Evolutionary conservation across 2,797 vertebrate genomes (phyloP), one percentile per base, ranked within the genome.

Genomic region (Numenius phaeopus): DNA sequence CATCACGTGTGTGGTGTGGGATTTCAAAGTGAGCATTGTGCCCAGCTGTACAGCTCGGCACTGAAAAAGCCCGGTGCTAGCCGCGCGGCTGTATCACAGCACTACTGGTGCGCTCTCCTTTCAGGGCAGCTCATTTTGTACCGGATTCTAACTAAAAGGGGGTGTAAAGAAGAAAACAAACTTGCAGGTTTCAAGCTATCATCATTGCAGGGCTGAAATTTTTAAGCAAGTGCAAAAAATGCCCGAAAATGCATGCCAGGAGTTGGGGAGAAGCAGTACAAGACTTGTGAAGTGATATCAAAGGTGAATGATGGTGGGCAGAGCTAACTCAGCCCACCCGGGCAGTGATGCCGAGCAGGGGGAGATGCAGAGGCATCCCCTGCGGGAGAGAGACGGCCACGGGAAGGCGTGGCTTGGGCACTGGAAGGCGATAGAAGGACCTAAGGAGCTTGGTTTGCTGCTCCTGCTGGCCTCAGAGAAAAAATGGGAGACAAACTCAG

Each of bases 21-120:
- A 27, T 94, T 96, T 95, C 93, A 87, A 92, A 95, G 90, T 39
- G 52, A 94, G 70, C 72, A 23, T 34, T 72, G 89, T 94, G 91
- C 82, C 95, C 85, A 87, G 93, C 93, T 94, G 87, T 46, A 78
- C 84, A n/a, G 79, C 82, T 81, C 40, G 4, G 95, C 49, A 4
- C 69, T 39, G 80, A 54, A 59, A 64, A 32, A 75, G 64, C 88
- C 78, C 37, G 54, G 59, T 57, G 77, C 37, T 92, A 79, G 87
- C 96, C 87, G 84, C 47, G 18, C 5, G 40, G 79, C 55, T 69
- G 3, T 21, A 72, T 37, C 73, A 39, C 54, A 9, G 44, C 4
- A 7, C 10, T 9, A 2, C 6, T 67, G 83, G 54, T 57, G 72
- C 7, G 3, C 24, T 47, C 87, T 67, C 67, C 55, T 62, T 42